phyloP scores from a whole-genome alignment of 2,888 invertebrate species.

The Idaea dimidiata region DNA sequence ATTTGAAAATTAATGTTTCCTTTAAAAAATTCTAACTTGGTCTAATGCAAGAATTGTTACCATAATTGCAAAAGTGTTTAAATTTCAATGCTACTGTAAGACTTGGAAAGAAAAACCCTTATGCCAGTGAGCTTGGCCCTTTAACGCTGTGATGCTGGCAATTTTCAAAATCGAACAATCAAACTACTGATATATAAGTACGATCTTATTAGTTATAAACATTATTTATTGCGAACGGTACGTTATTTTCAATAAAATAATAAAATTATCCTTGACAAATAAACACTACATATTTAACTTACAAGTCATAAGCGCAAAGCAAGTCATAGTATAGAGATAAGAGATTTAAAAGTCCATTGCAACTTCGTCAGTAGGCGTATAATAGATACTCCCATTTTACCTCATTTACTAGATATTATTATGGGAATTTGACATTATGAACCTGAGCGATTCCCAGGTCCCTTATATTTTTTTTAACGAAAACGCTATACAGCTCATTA shows the following conservation, averaged over 20 bases:
- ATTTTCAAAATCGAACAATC: not conserved
- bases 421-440: too few species aligned
- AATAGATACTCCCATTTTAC: too few species aligned
- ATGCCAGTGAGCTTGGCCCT: too few species aligned
- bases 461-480: too few species aligned
- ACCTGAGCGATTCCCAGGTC: too few species aligned
- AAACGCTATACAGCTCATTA: too few species aligned
- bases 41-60: conserved; percentile 20
- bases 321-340: not conserved
- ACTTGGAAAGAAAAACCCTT: not conserved
- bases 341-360: too few species aligned
- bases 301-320: conserved; percentile 25
- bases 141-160: not conserved
- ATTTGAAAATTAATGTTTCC: too few species aligned
- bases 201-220: conserved; percentile 19
- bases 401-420: too few species aligned
- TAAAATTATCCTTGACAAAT: conserved; percentile 48
- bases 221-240: conserved; percentile 32
- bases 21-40: conserved; percentile 9
- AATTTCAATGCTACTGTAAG: not conserved
- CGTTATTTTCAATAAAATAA: conserved; percentile 38
- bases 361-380: too few species aligned
- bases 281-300: conserved; percentile 32
- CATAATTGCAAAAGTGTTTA: not conserved
- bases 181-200: not conserved